Base-by-base conservation (phyloP, 1,140 invertebrate species). In the Popillia japonica region DNA sequence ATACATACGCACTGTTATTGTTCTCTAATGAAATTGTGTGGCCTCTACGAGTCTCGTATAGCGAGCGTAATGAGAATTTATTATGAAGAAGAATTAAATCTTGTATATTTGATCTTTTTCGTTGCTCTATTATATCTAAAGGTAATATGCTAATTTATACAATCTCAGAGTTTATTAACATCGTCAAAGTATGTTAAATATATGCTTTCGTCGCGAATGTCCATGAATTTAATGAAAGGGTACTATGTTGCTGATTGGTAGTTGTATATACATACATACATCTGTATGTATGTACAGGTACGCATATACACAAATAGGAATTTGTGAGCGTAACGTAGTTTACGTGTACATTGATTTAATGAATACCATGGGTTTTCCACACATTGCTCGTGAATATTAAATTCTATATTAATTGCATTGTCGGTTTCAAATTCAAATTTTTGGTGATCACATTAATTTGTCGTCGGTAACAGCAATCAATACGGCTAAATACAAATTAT, bases 121-220 rank as follows among this genome's bases (percentile, higher is more conserved):
- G 14, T 68, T 22, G 61, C 22, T 68, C 11, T 9, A 17, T 17
- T 68, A 68, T 22, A 34, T 68, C 61, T 68, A 27, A 20, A 68
- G 61, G 61, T 68, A 68, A 68, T 68, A 68, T 68, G 61, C 27
- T 68, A 68, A 68, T 68, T 68, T 14, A 20, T 34, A 34, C n/a
- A 68, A 68, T 68, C 61, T 68, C 61, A 14, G 61, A 68, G 61
- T 68, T 68, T 68, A 68, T 68, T 68, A 68, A 68, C 61, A 68
- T 68, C 61, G 61, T 22, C 27, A 22, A 68, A 68, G 61, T 68
- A 34, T 68, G 61, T 23, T 68, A 68, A 68, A 34, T 22, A 14
- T 34, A 68, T 14, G 61, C 27, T 68, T 34, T 68, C 22, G 22
- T 68, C 8, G 61, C 11, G 61, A 48, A 14, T n/a, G 61, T 27